Evolutionary conservation across 1,140 invertebrate genomes (phyloP).

Genomic region (Leguminivora glycinivorella): DNA sequence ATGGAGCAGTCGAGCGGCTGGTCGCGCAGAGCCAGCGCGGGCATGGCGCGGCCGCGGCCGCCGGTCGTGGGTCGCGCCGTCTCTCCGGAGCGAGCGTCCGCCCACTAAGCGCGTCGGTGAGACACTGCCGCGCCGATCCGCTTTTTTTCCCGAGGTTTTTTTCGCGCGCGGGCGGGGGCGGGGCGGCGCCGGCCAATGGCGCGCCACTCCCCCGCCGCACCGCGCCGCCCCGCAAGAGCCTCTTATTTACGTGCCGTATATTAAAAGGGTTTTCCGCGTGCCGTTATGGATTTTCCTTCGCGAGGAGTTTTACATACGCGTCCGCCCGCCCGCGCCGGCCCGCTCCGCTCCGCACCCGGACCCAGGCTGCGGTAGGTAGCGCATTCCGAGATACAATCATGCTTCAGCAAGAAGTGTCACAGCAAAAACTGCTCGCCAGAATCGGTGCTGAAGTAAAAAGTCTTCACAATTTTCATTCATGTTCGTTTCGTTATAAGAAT

Average conservation of each 20-base stretch:
- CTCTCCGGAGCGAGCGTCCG: slow-evolving; percentile 63
- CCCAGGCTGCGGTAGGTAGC: slow-evolving; percentile 10
- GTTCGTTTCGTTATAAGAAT: slow-evolving; percentile 5
- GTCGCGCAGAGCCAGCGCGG: slow-evolving; percentile 74
- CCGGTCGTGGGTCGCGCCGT: slow-evolving; percentile 67
- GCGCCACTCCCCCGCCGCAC: slow-evolving; percentile 38
- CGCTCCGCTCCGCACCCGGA: slow-evolving; percentile 9
- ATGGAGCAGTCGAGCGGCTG: slow-evolving; percentile 76
- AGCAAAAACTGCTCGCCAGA: slow-evolving; percentile 6
- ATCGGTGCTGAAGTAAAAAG: slow-evolving; percentile 12
- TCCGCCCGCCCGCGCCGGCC: slow-evolving; percentile 21
- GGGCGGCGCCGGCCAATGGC: slow-evolving; percentile 49
- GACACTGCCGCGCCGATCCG: slow-evolving; percentile 65
- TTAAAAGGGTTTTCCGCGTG: slow-evolving; percentile 77
- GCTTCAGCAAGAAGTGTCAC: slow-evolving; percentile 21
- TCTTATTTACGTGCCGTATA: slow-evolving; percentile 76
- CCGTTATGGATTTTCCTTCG: slow-evolving; percentile 72
- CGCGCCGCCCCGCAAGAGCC: slow-evolving; percentile 36
- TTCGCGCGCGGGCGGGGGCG: slow-evolving; percentile 44
- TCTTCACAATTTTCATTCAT: slow-evolving; percentile 15
- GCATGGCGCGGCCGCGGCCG: slow-evolving; percentile 73
- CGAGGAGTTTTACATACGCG: slow-evolving; percentile 67
- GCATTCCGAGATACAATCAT: slow-evolving; percentile 4
- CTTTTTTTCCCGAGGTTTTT: slow-evolving; percentile 65
- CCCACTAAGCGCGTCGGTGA: slow-evolving; percentile 65